A percentile compares a stretch with the other conserved stretches of the same genome.
These are phyloP conservation scores for Byasa hedistus DNA, from an alignment of 2,888 invertebrate genomes.

Conservation along the genomic window DNA sequence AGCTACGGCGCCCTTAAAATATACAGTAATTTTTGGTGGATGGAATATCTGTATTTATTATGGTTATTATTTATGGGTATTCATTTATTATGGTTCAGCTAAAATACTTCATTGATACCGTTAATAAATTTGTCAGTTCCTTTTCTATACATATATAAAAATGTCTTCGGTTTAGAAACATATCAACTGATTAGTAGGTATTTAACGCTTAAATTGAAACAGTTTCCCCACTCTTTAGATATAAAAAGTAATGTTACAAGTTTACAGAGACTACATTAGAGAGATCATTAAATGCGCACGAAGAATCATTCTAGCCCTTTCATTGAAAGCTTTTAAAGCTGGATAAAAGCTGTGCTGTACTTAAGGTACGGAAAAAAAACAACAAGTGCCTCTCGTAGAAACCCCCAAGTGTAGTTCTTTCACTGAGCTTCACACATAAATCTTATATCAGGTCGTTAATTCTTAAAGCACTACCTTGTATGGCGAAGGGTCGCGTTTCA, in stretches of 20 bases:
- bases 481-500: slow-evolving; percentile 16
- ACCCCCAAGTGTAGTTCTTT: slow-evolving; percentile 19
- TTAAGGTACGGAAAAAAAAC: slow-evolving; percentile 12
- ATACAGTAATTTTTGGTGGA: too few species aligned
- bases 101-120: too few species aligned
- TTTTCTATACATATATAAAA: too few species aligned
- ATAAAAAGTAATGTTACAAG: not conserved
- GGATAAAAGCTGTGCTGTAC: slow-evolving; percentile 7
- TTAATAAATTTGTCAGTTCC: too few species aligned
- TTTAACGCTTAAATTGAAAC: too few species aligned
- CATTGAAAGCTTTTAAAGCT: slow-evolving; percentile 3
- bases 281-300: not conserved
- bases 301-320: not conserved
- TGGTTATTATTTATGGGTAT: too few species aligned
- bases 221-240: not conserved
- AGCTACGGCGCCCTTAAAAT: too few species aligned
- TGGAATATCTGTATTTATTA: too few species aligned
- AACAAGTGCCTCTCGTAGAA: slow-evolving; percentile 6
- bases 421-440: slow-evolving; percentile 27
- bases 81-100: too few species aligned
- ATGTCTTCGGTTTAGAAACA: too few species aligned
- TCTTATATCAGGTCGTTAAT: slow-evolving; percentile 27
- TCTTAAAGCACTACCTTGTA: slow-evolving; percentile 25
- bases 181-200: too few species aligned
- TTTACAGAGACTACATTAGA: not conserved